Base-by-base conservation (phyloP, 2,113 vertebrate species). In the Lampris megalopsis region DNA sequence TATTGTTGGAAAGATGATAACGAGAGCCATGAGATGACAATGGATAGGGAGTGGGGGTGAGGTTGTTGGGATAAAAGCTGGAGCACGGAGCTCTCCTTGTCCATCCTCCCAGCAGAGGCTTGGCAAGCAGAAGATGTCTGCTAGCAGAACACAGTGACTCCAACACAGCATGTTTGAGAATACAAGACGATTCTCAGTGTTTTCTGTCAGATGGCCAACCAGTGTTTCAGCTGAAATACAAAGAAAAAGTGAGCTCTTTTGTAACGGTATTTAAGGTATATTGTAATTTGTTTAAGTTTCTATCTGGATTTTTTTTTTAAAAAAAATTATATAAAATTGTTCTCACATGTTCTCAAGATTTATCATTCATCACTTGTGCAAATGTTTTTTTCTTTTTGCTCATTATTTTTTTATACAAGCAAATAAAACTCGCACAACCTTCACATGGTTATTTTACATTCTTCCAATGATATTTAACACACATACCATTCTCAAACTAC, bases 121-220 rank as follows among this genome's bases (percentile, higher is more conserved):
- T 43, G 42, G 41, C 67, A 49, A 65, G 24, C 13, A 67, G 61
- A 57, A 11, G 13, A 54, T 35, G 40, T 45, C 40, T 52, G n/a
- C 43, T 7, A 6, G 37, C 35, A n/a, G 3, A 70, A 80, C 79
- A 67, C 74, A 73, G 80, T 71, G 66, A 75, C 67, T 77, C 77
- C 73, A 82, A 43, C 68, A 80, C 75, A 74, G 70, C 64, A 57
- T 70, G 53, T 35, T 62, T 54, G 48, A 67, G 45, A 56, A 68
- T 74, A 69, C 60, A 76, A 65, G 54, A 81, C 58, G 35, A 68
- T 71, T 86, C 43, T 83, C 67, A 61, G 50, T 73, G 10, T 54
- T 43, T 56, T 37, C 45, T 67, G 76, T 94, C 91, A 95, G 78
- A 95, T 95, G 82, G 94, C 89, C 86, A 94, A 77, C 94, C 94